phyloP scores from a whole-genome alignment of 2,797 vertebrate species.

The Champsocephalus gunnari region DNA sequence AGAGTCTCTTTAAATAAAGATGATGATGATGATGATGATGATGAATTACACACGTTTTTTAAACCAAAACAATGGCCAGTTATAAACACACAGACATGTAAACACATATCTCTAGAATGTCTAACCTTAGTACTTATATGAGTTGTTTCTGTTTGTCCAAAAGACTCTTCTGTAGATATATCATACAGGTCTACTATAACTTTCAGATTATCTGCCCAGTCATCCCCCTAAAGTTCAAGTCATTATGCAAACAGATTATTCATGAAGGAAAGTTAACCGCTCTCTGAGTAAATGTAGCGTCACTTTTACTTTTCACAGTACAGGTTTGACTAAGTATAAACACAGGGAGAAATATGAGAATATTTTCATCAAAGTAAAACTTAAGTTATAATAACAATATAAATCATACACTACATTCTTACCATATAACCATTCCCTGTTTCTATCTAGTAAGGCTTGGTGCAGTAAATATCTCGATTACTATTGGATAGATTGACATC shows the following conservation, averaged over 20 bases:
- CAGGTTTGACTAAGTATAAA: conserved; percentile 4
- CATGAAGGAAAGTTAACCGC: neutral
- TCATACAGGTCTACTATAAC: neutral
- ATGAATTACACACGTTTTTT: neutral
- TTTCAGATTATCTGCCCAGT: neutral
- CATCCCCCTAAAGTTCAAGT: neutral
- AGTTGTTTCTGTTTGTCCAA: neutral
- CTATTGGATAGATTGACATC: too few relatives aligned
- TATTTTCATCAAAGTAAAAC: neutral
- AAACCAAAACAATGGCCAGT: neutral
- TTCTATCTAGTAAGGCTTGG: too few relatives aligned
- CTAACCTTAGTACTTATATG: neutral
- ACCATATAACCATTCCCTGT: too few relatives aligned
- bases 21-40: too few relatives aligned
- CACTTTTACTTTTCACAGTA: neutral
- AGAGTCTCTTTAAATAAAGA: too few relatives aligned
- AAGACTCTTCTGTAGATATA: neutral
- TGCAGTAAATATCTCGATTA: too few relatives aligned
- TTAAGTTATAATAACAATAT: neutral
- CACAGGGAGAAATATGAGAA: conserved; percentile 11
- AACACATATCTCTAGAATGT: neutral
- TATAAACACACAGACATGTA: neutral
- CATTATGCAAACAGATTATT: neutral
- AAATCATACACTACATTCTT: neutral
- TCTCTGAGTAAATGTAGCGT: conserved; percentile 12